These are phyloP conservation scores for Serinus canaria DNA, from an alignment of 2,113 vertebrate species.

Conservation along the genomic window DNA sequence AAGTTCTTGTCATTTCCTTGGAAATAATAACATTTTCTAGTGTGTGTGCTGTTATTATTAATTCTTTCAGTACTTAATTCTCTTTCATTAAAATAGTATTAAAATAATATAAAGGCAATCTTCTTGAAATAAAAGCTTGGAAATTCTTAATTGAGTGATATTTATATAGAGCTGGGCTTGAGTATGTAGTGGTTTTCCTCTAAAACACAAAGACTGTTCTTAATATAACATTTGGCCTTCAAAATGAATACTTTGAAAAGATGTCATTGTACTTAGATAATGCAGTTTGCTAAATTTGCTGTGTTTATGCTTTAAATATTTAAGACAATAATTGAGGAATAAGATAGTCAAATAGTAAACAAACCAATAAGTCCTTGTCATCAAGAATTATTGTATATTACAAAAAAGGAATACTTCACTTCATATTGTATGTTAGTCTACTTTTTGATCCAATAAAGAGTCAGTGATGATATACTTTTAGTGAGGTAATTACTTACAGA, in stretches of 20 bases:
- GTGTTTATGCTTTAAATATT: not conserved
- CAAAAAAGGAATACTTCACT: not conserved
- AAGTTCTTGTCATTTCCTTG: not conserved
- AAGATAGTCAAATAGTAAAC: not conserved
- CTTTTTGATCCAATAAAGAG: not conserved
- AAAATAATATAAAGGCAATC: not conserved
- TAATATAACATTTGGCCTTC: not conserved
- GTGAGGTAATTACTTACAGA: not conserved
- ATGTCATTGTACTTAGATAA: not conserved
- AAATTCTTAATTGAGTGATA: not conserved
- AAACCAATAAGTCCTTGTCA: not conserved
- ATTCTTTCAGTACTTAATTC: not conserved
- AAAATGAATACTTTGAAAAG: not conserved
- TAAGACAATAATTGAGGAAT: not conserved
- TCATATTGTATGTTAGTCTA: not conserved
- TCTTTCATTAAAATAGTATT: not conserved
- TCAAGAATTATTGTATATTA: not conserved
- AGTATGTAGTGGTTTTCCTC: not conserved
- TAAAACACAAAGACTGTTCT: not conserved
- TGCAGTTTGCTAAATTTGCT: not conserved
- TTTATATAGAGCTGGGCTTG: not conserved
- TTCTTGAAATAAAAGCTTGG: not conserved
- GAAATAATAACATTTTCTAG: not conserved
- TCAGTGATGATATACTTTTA: not conserved
- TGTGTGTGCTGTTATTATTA: not conserved